phyloP scores from a whole-genome alignment of 1,140 invertebrate species.

The Coelopa frigida region DNA sequence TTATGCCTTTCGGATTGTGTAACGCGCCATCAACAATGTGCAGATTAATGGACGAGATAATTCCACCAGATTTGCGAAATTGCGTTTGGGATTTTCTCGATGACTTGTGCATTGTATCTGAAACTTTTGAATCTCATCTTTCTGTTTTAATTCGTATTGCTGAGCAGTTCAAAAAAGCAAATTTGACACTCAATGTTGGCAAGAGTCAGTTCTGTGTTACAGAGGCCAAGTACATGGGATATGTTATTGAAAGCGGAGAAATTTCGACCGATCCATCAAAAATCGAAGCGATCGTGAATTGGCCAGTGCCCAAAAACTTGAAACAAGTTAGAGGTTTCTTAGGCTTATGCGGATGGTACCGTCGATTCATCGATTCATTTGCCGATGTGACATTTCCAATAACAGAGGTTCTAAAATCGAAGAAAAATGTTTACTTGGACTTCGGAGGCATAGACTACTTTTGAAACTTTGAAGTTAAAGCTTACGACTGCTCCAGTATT shows the following conservation, averaged over 20 bases:
- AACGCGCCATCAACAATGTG: constrained; percentile 13
- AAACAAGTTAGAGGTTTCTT: constrained; percentile 15
- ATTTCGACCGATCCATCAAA: constrained; percentile 21
- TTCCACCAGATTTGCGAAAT: constrained; percentile 38
- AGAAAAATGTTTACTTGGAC: constrained; percentile 9
- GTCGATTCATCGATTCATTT: constrained; percentile 16
- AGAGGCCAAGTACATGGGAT: constrained; percentile 18
- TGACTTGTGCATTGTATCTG: constrained; percentile 11
- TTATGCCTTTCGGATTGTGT: constrained; percentile 21
- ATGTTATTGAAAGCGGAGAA: constrained; percentile 14
- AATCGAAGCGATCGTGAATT: constrained; percentile 19
- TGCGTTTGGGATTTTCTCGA: constrained; percentile 17
- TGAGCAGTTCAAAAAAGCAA: constrained; percentile 29
- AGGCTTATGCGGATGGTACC: constrained; percentile 16
- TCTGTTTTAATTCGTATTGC: constrained; percentile 35
- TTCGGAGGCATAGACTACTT: not conserved
- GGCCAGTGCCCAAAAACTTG: constrained; percentile 14
- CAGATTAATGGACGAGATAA: constrained; percentile 19
- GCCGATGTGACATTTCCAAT: constrained; percentile 7
- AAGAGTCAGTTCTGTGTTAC: constrained; percentile 44
- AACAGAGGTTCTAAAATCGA: constrained; percentile 10
- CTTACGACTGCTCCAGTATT: constrained; percentile 17
- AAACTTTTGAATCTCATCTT: constrained; percentile 40
- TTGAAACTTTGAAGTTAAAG: not conserved
- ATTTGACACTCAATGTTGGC: constrained; percentile 45